Evolutionary conservation across 2,888 invertebrate species (phyloP).

Genomic region (Dasysyrphus tricinctus): DNA sequence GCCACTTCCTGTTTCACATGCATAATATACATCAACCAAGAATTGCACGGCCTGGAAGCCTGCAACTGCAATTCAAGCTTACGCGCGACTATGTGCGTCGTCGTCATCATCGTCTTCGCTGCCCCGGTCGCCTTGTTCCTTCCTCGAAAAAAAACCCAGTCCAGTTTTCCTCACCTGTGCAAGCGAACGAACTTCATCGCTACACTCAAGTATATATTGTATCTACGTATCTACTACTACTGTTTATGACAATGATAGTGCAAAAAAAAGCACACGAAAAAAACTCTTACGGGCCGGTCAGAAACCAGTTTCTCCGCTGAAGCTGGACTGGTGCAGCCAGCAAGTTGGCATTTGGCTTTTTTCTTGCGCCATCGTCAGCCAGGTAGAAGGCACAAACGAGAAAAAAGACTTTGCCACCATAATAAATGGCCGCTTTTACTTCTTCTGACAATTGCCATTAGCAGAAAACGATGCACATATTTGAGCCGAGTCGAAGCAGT

Average conservation of each 20-base stretch:
- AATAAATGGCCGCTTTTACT: constrained; percentile 73
- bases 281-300: constrained; percentile 55
- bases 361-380: constrained; percentile 21
- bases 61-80: constrained; percentile 58
- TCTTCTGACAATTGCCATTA: constrained; percentile 73
- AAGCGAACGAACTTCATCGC: constrained; percentile 32
- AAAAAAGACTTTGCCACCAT: constrained; percentile 62
- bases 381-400: constrained; percentile 19
- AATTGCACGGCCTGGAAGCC: constrained; percentile 32
- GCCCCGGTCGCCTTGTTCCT: too few relatives aligned
- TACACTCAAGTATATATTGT: constrained; percentile 14
- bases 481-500: not conserved
- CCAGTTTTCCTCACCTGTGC: constrained; percentile 65
- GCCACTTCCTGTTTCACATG: constrained; percentile 72
- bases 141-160: constrained; percentile 47
- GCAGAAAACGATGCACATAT: constrained; percentile 64
- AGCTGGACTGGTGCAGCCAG: constrained; percentile 42
- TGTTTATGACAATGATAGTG: constrained; percentile 41
- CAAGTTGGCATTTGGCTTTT: constrained; percentile 58
- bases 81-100: constrained; percentile 48
- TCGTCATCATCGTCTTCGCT: not conserved
- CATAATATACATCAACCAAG: constrained; percentile 54
- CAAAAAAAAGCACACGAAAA: constrained; percentile 23
- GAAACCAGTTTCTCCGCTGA: constrained; percentile 65
- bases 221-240: constrained; percentile 44